Conservation (phyloP, 1,140 invertebrate species). For the Microplitis demolitor region DNA sequence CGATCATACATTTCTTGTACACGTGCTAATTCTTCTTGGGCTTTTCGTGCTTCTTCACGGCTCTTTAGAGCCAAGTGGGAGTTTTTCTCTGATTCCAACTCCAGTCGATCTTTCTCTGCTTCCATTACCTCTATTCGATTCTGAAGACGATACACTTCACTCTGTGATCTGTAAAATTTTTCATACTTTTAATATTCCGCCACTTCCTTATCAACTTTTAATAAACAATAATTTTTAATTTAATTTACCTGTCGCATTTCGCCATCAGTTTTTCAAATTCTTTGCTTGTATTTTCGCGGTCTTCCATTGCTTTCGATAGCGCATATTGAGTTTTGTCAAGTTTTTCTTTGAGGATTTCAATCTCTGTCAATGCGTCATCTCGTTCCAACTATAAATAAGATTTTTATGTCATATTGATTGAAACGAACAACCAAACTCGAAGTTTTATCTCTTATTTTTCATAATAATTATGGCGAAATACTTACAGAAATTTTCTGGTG, state of each 20-base stretch:
- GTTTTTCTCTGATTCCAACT: conserved; percentile 85
- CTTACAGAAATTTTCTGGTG: conserved; percentile 81
- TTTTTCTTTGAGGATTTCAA: conserved; percentile 87
- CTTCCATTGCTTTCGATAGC: conserved; percentile 81
- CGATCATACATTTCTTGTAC: conserved; percentile 88
- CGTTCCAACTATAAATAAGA: conserved; percentile 72
- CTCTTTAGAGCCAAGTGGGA: conserved; percentile 77
- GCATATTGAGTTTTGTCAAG: conserved; percentile 83
- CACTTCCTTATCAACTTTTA: too few species aligned
- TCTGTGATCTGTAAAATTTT: conserved; percentile 72
- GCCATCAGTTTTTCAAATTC: conserved; percentile 91
- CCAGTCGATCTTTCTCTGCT: conserved; percentile 82
- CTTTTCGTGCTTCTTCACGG: conserved; percentile 82
- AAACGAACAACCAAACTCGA: neutral
- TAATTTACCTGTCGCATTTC: conserved; percentile 84
- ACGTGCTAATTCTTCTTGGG: conserved; percentile 82
- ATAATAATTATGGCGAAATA: conserved; percentile 6
- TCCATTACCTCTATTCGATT: conserved; percentile 85
- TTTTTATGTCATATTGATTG: conserved; percentile 3
- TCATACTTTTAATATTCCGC: neutral
- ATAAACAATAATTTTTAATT: conserved; percentile 1
- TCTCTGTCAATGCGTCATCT: conserved; percentile 82
- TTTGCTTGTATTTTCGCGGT: conserved; percentile 84
- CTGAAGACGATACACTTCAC: conserved; percentile 85
- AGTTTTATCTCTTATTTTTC: neutral